These are phyloP conservation scores for Trichomalopsis sarcophagae DNA, from an alignment of 1,140 invertebrate species.

Conservation along the genomic window DNA sequence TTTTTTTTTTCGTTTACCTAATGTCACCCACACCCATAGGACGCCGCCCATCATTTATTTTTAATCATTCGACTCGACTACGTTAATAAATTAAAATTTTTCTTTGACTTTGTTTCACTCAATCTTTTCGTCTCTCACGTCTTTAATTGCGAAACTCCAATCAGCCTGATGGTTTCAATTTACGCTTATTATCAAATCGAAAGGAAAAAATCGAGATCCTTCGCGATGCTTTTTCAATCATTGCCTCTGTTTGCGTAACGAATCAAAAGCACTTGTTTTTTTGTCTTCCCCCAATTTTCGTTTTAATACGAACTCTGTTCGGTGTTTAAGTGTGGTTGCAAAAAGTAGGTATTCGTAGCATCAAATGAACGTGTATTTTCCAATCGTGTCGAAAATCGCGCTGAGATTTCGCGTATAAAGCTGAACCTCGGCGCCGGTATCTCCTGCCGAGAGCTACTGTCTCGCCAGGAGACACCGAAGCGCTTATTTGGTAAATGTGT, in stretches of 20 bases:
- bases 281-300: neutral
- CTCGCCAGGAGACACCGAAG: conserved; percentile 21
- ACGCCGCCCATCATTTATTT: conserved; percentile 52
- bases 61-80: conserved; percentile 39
- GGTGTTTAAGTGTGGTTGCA: conserved; percentile 37
- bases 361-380: conserved; percentile 23
- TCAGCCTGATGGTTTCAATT: neutral
- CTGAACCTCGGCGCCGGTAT: neutral
- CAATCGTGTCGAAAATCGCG: neutral
- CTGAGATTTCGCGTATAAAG: neutral
- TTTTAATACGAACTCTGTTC: conserved; percentile 9
- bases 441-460: neutral
- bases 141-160: conserved; percentile 26
- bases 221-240: conserved; percentile 20
- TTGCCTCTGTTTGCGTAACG: conserved; percentile 7
- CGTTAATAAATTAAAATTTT: conserved; percentile 30
- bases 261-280: conserved; percentile 28
- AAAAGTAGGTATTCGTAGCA: neutral
- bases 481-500: neutral
- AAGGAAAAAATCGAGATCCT: conserved; percentile 27
- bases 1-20: conserved; percentile 51
- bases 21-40: conserved; percentile 48
- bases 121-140: conserved; percentile 30
- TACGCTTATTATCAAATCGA: neutral
- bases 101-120: conserved; percentile 44